Evolutionary conservation across 2,113 vertebrate species (phyloP), one percentile per base, ranked within the genome.

Genomic region (Marmota monax): DNA sequence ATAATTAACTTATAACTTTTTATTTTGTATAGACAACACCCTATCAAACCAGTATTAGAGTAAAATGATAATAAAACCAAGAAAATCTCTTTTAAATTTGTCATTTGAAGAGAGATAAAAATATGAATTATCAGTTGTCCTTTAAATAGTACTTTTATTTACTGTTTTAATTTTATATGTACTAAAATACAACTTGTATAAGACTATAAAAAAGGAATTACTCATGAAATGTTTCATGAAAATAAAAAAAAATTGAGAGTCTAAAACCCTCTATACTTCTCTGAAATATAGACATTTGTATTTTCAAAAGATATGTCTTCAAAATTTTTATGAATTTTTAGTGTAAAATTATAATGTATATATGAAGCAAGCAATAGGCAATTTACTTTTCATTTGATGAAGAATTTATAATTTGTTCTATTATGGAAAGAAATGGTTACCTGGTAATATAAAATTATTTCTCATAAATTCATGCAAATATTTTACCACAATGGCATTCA

Each of bases 351-450:
- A 90, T 72, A 72, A 77, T 56, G 27, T 27, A 39, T 79, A 94
- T 53, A 82, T 61, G 53, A 69, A 67, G 93, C 1, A 97, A 94
- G 93, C 84, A 16, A 96, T 97, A 97, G 90, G 17, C 39, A 73
- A 87, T 42, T 97, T 88, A 87, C 13, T 13, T 80, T 94, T 74
- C 61, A 23, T 73, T n/a, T 95, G 92, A 94, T 92, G 14, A 88
- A 18, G 56, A 95, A 95, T 76, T 97, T 89, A 84, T 88, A 95
- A 86, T 34, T 95, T 88, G 63, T 96, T 61, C 96, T 94, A 70
- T 91, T 73, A 97, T 65, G 14, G 88, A 96, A 93, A 98, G 82
- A 96, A 87, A 92, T 20, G 27, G 20, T 88, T 88, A 56, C 53
- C 18, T 86, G 34, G 25, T 34, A 77, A 61, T 27, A 85, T 84